Evolutionary conservation across 2,113 vertebrate species (phyloP), one percentile per base, ranked within the genome.

Genomic region (Poeciliopsis retropinna): DNA sequence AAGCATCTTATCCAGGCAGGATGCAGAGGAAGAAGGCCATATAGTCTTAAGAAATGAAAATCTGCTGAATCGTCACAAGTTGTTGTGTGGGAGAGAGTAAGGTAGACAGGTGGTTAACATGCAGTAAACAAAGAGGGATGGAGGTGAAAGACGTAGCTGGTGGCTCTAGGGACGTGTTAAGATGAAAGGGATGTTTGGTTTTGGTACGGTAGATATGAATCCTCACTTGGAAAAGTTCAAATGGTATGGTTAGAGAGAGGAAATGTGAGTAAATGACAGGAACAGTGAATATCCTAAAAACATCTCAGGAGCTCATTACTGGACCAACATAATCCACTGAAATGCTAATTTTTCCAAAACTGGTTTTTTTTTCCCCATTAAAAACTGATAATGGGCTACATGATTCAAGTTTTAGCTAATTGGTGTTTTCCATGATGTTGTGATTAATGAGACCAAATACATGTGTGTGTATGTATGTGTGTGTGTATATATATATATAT

Each of bases 401-500:
- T 25, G 5, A 54, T 54, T 54, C 51, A 57, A 10, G 51, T 11
- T 7, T 54, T 54, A 54, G 47, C 19, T 9, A 9, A 62, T 19
- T 13, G 29, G 17, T 62, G 4, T 30, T 5, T 15, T 84, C 73
- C 15, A 34, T 64, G 19, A 22, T 0, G 3, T 41, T 41, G 37
- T 39, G 37, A 41, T 41, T 41, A 41, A 39, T 39, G 37, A 41
- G 39, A 41, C 39, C 39, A 41, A 41, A 64, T 34, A 37, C 17
- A 67, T 44, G 79, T 76, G 57, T 79, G 28, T 79, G 41, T n/a
- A 19, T 60, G 27, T 64, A 73, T 81, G 34, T 62, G 62, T 79
- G 34, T 78, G 65, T 76, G 57, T 80, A 72, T 81, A 71, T 79
- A 65, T 82, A 65, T 64, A 37, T 60, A 41, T 73, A 44, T 12